phyloP scores from a whole-genome alignment of 2,797 vertebrate genomes.

The Urocyon cinereoargenteus region DNA sequence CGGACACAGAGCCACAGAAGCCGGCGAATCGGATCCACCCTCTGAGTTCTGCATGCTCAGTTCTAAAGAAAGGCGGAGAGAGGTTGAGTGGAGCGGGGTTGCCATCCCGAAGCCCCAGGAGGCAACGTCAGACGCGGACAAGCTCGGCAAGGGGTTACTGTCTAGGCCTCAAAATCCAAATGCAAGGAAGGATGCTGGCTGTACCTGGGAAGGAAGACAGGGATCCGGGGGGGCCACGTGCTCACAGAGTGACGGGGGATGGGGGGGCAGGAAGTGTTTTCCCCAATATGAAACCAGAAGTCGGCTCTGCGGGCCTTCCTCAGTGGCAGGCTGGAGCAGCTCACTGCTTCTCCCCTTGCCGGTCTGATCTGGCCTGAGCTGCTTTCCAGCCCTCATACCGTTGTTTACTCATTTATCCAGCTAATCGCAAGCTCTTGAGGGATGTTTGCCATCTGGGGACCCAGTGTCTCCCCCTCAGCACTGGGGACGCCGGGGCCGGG shows the following conservation, averaged over 20 bases:
- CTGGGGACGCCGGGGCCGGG: not conserved
- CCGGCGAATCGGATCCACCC: conserved; percentile 92
- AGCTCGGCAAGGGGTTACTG: conserved; percentile 52
- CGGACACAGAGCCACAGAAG: conserved; percentile 92
- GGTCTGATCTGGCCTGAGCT: not conserved
- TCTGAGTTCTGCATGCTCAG: conserved; percentile 97
- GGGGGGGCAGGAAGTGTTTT: conserved; percentile 76
- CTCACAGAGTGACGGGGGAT: conserved; percentile 76
- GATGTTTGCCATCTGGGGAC: not conserved
- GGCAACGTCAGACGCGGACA: conserved; percentile 63
- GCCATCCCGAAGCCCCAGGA: not conserved
- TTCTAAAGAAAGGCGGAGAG: conserved; percentile 79
- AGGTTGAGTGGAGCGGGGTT: conserved; percentile 45
- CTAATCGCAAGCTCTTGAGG: not conserved
- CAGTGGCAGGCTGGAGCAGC: not conserved
- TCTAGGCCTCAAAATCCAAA: conserved; percentile 3
- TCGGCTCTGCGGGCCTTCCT: conserved; percentile 35
- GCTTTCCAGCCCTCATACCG: not conserved
- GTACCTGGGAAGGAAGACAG: not conserved
- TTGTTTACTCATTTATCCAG: not conserved
- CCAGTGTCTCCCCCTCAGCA: not conserved
- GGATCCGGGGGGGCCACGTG: conserved; percentile 65
- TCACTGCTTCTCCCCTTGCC: not conserved
- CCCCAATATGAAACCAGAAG: conserved; percentile 71
- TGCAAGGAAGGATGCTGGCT: conserved; percentile 35